These are phyloP conservation scores for Abrostola triplasia DNA, from an alignment of 2,888 invertebrate genomes.

Conservation along the genomic window DNA sequence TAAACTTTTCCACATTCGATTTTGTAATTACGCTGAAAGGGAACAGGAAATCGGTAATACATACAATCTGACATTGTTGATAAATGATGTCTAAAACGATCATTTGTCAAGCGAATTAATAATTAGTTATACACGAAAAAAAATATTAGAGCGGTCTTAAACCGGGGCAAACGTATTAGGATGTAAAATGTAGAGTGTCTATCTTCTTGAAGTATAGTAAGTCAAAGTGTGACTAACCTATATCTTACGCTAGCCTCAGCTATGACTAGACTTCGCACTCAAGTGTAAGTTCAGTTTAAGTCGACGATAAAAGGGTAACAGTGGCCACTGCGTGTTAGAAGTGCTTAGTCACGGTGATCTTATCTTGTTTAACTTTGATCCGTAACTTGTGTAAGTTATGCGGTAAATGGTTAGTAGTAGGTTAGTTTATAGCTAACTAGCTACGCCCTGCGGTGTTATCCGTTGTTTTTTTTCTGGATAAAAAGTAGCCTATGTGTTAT, in stretches of 20 bases:
- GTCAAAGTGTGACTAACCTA: not conserved
- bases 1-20: constrained; percentile 14
- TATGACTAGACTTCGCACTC: not conserved
- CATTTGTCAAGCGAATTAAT: not conserved
- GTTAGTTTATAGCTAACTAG: no score
- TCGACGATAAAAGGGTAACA: no score
- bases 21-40: not conserved
- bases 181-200: not conserved
- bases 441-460: no score
- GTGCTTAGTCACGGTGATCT: no score
- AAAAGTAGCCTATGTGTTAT: no score
- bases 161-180: not conserved
- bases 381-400: no score
- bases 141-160: not conserved
- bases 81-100: not conserved
- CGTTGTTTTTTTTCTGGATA: no score
- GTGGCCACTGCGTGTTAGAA: no score
- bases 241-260: not conserved
- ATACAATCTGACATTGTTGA: no score
- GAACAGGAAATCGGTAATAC: not conserved
- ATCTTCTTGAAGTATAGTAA: not conserved
- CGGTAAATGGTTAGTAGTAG: not conserved
- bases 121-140: not conserved
- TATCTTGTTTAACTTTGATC: no score
- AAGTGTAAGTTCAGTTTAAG: no score